Conservation (phyloP, 2,888 invertebrate genomes). For the Dryocosmus kuriphilus region DNA sequence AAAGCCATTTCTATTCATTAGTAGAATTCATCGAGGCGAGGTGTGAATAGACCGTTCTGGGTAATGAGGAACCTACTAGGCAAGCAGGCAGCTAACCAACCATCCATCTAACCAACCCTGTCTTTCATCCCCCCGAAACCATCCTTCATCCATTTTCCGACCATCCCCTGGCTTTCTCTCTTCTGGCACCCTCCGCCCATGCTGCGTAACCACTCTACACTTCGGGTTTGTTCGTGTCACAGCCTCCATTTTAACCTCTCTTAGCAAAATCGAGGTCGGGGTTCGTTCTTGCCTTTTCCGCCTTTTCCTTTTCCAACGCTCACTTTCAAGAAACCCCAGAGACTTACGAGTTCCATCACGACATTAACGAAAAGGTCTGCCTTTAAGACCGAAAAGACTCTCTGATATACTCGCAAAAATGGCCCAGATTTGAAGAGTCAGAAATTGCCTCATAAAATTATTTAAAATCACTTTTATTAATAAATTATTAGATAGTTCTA, state of each 20-base stretch:
- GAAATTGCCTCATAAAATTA: no score
- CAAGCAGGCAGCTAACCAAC: conserved; percentile 64
- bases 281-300: conserved; percentile 34
- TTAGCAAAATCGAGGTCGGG: conserved; percentile 50
- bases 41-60: conserved; percentile 70
- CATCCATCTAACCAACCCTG: conserved; percentile 62
- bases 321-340: conserved; percentile 24
- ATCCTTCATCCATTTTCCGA: conserved; percentile 62
- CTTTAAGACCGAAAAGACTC: neutral
- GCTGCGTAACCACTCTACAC: conserved; percentile 55
- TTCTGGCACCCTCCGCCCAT: conserved; percentile 57
- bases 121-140: conserved; percentile 56
- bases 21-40: conserved; percentile 53
- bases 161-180: conserved; percentile 60
- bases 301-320: conserved; percentile 41
- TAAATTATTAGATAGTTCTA: no score
- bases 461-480: no score
- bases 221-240: conserved; percentile 61
- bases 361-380: neutral
- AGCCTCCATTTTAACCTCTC: conserved; percentile 69
- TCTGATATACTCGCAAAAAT: neutral
- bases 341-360: neutral
- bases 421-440: no score
- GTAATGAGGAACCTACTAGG: conserved; percentile 70
- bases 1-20: neutral